Evolutionary conservation across 2,113 vertebrate species (phyloP).

Genomic region (Thunnus thynnus): DNA sequence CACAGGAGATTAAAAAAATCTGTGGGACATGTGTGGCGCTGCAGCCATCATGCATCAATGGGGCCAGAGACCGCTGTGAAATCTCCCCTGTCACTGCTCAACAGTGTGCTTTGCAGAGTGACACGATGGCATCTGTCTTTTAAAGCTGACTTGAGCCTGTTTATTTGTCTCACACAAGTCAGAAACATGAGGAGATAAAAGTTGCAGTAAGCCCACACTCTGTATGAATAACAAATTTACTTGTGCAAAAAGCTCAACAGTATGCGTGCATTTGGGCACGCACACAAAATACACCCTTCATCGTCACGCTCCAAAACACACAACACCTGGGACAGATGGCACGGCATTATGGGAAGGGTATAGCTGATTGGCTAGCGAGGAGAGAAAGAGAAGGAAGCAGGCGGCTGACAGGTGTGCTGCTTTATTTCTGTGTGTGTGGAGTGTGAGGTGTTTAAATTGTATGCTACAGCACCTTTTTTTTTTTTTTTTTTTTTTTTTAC

Average conservation of each 20-base stretch:
- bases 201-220: not conserved
- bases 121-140: conserved; percentile 39
- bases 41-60: conserved; percentile 63
- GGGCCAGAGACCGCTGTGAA: conserved; percentile 47
- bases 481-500: not conserved
- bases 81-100: conserved; percentile 43
- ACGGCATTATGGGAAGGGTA: conserved; percentile 51
- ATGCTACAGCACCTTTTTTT: conserved; percentile 1
- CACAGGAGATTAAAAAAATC: conserved; percentile 60
- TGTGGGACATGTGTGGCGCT: conserved; percentile 41
- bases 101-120: conserved; percentile 17
- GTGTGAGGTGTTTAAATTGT: conserved; percentile 31
- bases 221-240: not conserved
- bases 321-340: conserved; percentile 76
- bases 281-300: conserved; percentile 18
- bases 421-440: conserved; percentile 43
- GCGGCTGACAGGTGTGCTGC: conserved; percentile 56
- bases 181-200: conserved; percentile 32
- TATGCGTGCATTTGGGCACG: conserved; percentile 5
- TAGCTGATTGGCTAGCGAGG: conserved; percentile 51
- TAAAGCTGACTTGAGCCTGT: conserved; percentile 53
- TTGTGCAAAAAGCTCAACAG: conserved; percentile 6
- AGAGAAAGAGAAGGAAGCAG: conserved; percentile 19
- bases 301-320: conserved; percentile 59
- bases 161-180: conserved; percentile 33